Evolutionary conservation across 1,140 invertebrate genomes (phyloP), one percentile per base, ranked within the genome.

Genomic region (Drosophila erecta): DNA sequence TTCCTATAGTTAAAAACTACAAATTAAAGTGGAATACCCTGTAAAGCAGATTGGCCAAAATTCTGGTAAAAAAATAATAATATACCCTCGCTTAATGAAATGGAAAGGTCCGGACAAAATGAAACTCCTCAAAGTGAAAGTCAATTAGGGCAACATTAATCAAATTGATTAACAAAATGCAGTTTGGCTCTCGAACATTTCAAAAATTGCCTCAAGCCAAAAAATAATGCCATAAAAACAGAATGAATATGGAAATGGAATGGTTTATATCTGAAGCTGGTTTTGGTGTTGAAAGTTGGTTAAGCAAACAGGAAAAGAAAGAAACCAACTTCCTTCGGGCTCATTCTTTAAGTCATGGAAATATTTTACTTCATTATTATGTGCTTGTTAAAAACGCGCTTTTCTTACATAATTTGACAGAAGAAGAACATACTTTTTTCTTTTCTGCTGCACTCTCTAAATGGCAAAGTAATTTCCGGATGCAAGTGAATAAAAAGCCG

Each of bases 71-170:
- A 6, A 30, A 30, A 8, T 8, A 30, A n/a, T 55, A 17, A 49
- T 71, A 70, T 67, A 56, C 47, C 58, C 49, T 33, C 40, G 11
- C 22, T 41, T 76, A 77, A 53, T 17, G 57, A 77, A 77, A 77
- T 58, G 64, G 46, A 75, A 69, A 75, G 69, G 60, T 60, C 38
- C 38, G 1, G 59, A 35, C 33, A 43, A 60, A 51, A 60, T 27
- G 50, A 20, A 30, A 47, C 37, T 61, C 49, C 53, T 24, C 54
- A 37, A 56, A 90, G 84, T 77, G 85, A 89, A 89, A 89, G 84
- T 90, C 84, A 90, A 89, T 89, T 78, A 90, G 83, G 67, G 76
- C 67, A 85, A 74, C 86, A 89, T 90, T 85, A 90, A 90, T 89
- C 84, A 89, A 84, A 71, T 47, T 73, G 67, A 69, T 61, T 62